Evolutionary conservation across 1,140 invertebrate genomes (phyloP).

Genomic region (Macrobrachium nipponense): DNA sequence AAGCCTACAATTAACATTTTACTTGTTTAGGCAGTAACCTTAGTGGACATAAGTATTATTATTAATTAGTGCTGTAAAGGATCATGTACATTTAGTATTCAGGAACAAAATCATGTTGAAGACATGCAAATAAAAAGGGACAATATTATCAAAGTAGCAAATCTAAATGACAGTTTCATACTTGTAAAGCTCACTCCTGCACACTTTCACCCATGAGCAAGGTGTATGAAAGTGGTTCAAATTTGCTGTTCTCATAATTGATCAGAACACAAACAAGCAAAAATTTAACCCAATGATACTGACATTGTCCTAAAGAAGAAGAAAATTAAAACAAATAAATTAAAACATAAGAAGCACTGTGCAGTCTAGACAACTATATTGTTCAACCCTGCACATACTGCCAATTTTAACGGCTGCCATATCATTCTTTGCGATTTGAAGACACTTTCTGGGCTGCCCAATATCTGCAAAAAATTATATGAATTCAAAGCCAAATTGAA

Average conservation of each 20-base stretch:
- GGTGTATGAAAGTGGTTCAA: background rate
- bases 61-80: too few relatives aligned
- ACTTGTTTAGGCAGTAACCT: too few relatives aligned
- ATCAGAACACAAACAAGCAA: conserved; percentile 21
- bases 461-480: conserved; percentile 57
- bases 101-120: too few relatives aligned
- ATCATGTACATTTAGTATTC: too few relatives aligned
- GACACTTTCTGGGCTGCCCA: conserved; percentile 59
- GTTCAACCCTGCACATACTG: conserved; percentile 58
- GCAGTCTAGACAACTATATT: conserved; percentile 52
- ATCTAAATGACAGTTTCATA: too few relatives aligned
- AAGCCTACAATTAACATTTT: too few relatives aligned
- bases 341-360: conserved; percentile 41
- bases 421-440: conserved; percentile 61
- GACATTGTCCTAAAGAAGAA: conserved; percentile 15
- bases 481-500: conserved; percentile 17
- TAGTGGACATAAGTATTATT: too few relatives aligned
- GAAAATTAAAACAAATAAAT: background rate
- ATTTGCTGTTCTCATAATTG: conserved; percentile 2
- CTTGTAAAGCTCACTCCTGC: too few relatives aligned
- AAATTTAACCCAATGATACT: conserved; percentile 27
- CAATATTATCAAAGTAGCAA: too few relatives aligned
- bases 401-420: conserved; percentile 52
- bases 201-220: too few relatives aligned
- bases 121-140: too few relatives aligned